These are phyloP conservation scores for Margarornis squamiger DNA, from an alignment of 2,797 vertebrate genomes.

Conservation along the genomic window DNA sequence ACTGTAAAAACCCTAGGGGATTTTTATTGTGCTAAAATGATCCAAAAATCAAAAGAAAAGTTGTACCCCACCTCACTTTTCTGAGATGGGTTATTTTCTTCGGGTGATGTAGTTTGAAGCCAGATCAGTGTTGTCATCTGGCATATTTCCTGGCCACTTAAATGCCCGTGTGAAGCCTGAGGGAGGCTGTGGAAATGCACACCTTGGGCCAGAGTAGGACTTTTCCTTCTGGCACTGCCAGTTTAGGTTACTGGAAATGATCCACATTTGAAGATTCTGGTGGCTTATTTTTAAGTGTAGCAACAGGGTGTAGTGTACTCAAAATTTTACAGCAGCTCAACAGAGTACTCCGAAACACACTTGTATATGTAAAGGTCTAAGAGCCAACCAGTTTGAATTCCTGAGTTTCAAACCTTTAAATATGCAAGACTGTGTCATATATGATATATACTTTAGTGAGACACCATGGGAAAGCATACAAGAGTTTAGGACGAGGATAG, in stretches of 20 bases:
- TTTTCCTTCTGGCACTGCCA: neutral
- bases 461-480: neutral
- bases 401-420: neutral
- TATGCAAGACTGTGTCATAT: neutral
- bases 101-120: neutral
- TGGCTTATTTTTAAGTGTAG: neutral
- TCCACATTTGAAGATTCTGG: neutral
- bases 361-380: neutral
- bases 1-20: neutral
- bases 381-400: neutral
- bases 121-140: neutral
- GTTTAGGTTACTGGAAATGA: neutral
- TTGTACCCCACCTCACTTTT: neutral
- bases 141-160: neutral
- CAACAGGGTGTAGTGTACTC: neutral
- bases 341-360: neutral
- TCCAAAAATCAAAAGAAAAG: neutral
- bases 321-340: neutral
- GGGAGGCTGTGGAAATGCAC: neutral
- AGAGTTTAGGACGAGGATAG: neutral
- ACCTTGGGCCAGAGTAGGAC: neutral
- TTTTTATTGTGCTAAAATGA: neutral
- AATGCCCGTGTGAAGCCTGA: neutral
- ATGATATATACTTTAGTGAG: neutral
- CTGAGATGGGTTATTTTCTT: neutral